Percentiles rank a stretch among this genome's conserved stretches.
These are phyloP conservation scores for Hyla sarda DNA, from an alignment of 2,113 vertebrate genomes.

Conservation along the genomic window DNA sequence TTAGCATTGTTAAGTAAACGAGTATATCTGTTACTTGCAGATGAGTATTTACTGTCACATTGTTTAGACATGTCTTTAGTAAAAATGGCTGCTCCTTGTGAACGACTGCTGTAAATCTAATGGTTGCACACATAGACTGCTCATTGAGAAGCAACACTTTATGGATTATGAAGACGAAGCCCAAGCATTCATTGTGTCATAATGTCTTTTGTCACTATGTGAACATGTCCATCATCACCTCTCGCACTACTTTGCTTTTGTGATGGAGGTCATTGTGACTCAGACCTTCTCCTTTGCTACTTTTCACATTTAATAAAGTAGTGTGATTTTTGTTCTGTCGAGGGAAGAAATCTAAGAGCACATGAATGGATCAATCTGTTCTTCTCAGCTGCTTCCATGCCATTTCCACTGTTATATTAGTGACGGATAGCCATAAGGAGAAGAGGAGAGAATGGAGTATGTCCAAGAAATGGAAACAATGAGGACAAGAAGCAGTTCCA, in stretches of 20 bases:
- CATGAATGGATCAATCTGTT: slow-evolving; percentile 58
- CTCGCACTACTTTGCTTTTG: slow-evolving; percentile 24
- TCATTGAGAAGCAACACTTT: slow-evolving; percentile 42
- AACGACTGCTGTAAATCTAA: slow-evolving; percentile 11
- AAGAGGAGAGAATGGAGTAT: slow-evolving; percentile 53
- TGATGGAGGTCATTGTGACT: slow-evolving; percentile 53
- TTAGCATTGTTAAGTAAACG: background rate
- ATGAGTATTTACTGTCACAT: background rate
- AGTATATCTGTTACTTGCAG: background rate
- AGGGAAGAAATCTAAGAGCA: slow-evolving; percentile 50
- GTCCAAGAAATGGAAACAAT: slow-evolving; percentile 52
- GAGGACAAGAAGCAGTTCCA: slow-evolving; percentile 33
- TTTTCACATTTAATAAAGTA: slow-evolving; percentile 57
- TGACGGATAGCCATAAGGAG: slow-evolving; percentile 55
- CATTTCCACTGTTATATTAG: slow-evolving; percentile 40
- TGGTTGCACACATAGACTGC: too few relatives aligned
- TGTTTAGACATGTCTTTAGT: background rate
- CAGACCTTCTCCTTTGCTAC: slow-evolving; percentile 39
- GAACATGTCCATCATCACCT: slow-evolving; percentile 47
- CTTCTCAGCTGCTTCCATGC: slow-evolving; percentile 48
- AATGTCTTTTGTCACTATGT: slow-evolving; percentile 34
- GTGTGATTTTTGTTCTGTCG: slow-evolving; percentile 51
- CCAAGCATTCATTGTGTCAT: slow-evolving; percentile 25
- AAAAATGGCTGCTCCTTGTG: slow-evolving; percentile 1
- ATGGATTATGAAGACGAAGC: slow-evolving; percentile 45